phyloP scores from a whole-genome alignment of 2,113 vertebrate genomes.

The Calyptomena viridis region DNA sequence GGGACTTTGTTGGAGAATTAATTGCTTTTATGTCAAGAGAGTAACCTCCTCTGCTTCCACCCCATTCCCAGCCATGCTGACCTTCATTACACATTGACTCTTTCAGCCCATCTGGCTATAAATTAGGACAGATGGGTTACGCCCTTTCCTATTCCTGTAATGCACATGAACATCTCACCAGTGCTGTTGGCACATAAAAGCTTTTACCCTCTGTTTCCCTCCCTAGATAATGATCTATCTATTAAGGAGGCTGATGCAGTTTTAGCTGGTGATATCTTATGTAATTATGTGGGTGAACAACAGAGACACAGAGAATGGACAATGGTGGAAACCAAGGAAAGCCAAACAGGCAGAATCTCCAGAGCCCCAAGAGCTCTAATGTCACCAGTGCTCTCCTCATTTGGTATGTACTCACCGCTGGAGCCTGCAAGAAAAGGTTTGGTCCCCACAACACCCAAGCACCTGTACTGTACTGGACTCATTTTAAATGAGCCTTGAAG shows the following conservation, averaged over 20 bases:
- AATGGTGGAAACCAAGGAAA: background rate
- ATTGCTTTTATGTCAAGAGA: background rate
- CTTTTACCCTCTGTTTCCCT: slow-evolving; percentile 49
- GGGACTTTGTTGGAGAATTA: background rate
- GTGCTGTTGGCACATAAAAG: slow-evolving; percentile 22
- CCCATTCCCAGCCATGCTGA: background rate
- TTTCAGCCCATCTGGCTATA: slow-evolving; percentile 8
- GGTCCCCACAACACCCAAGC: background rate
- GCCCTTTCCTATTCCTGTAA: slow-evolving; percentile 21
- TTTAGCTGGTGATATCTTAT: slow-evolving; percentile 26
- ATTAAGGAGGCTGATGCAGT: slow-evolving; percentile 31
- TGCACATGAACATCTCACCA: background rate
- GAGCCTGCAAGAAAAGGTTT: background rate
- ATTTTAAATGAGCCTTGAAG: background rate
- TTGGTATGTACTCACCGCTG: rapidly evolving
- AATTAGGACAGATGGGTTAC: slow-evolving; percentile 3
- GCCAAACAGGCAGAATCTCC: background rate
- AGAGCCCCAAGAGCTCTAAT: background rate
- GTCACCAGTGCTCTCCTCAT: background rate
- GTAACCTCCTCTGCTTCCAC: background rate
- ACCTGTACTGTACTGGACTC: background rate
- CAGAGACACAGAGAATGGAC: background rate
- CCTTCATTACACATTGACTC: slow-evolving; percentile 28
- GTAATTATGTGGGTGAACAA: slow-evolving; percentile 35
- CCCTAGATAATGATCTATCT: slow-evolving; percentile 44